phyloP scores from a whole-genome alignment of 2,797 vertebrate species.

The Danio kyathit region DNA sequence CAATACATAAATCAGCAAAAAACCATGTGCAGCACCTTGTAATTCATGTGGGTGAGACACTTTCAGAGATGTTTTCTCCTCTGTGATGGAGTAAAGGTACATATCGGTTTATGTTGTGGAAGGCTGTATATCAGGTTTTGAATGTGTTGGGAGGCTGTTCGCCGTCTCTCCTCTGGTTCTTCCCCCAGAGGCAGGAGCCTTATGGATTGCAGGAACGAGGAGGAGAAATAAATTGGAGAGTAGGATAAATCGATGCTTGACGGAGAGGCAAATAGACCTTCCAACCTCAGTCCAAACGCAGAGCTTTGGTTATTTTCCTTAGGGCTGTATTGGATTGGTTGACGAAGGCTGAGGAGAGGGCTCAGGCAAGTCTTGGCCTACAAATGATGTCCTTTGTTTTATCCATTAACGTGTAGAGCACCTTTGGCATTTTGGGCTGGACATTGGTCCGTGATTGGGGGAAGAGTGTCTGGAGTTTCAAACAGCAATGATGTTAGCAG shows the following conservation, averaged over 20 bases:
- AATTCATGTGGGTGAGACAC: background rate
- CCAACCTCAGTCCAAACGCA: conserved; percentile 73
- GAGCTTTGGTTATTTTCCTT: conserved; percentile 69
- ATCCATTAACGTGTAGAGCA: conserved; percentile 72
- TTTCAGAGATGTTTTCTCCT: conserved; percentile 17
- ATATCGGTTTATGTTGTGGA: conserved; percentile 42
- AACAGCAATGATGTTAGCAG: background rate
- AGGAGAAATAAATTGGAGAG: conserved; percentile 84
- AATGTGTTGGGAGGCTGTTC: conserved; percentile 64
- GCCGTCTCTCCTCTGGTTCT: conserved; percentile 71
- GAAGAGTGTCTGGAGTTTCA: conserved; percentile 29
- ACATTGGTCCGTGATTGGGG: conserved; percentile 6
- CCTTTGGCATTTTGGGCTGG: conserved; percentile 64
- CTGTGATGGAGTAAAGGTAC: conserved; percentile 26
- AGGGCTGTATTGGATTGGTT: conserved; percentile 81
- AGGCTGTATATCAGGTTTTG: conserved; percentile 58
- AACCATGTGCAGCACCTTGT: background rate
- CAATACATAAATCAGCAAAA: conserved; percentile 13
- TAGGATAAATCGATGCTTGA: conserved; percentile 83
- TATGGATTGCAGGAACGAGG: conserved; percentile 76
- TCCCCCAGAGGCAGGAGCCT: conserved; percentile 76
- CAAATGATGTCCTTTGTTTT: conserved; percentile 84
- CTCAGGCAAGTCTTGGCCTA: conserved; percentile 79
- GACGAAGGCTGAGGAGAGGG: conserved; percentile 72
- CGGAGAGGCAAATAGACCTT: conserved; percentile 80